These are phyloP conservation scores for Xenotilapia caudafasciata DNA, from an alignment of 2,113 vertebrate genomes.

Conservation along the genomic window DNA sequence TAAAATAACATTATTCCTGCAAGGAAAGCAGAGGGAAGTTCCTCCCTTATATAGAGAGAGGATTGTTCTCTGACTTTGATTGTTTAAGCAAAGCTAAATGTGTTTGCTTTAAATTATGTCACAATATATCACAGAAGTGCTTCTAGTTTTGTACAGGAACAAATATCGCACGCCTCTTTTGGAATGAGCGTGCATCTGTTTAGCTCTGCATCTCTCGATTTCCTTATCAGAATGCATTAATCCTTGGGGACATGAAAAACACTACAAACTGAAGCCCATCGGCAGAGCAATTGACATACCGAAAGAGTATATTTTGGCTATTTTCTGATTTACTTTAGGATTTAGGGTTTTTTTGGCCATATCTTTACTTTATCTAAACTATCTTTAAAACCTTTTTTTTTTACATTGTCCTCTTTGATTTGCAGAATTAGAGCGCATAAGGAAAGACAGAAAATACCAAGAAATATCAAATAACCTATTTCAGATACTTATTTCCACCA, in stretches of 20 bases:
- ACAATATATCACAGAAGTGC: conserved; percentile 40
- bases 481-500: not conserved
- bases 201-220: conserved; percentile 33
- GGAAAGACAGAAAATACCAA: not conserved
- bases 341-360: not conserved
- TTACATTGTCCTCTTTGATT: not conserved
- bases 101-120: conserved; percentile 66
- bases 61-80: conserved; percentile 54
- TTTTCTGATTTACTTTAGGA: not conserved
- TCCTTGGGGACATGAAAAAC: not conserved
- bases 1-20: conserved; percentile 53
- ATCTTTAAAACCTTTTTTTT: not conserved
- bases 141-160: conserved; percentile 44
- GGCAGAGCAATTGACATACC: not conserved
- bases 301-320: not conserved
- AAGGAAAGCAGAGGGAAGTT: conserved; percentile 59
- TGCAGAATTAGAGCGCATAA: fast-evolving
- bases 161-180: conserved; percentile 48
- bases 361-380: not conserved
- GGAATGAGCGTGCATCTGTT: conserved; percentile 47
- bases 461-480: not conserved
- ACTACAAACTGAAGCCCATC: conserved; percentile 12
- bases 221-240: conserved; percentile 11
- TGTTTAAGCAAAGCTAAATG: conserved; percentile 60
- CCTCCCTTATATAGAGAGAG: conserved; percentile 41